phyloP scores from a whole-genome alignment of 2,113 vertebrate species.

The Mixornis gularis region DNA sequence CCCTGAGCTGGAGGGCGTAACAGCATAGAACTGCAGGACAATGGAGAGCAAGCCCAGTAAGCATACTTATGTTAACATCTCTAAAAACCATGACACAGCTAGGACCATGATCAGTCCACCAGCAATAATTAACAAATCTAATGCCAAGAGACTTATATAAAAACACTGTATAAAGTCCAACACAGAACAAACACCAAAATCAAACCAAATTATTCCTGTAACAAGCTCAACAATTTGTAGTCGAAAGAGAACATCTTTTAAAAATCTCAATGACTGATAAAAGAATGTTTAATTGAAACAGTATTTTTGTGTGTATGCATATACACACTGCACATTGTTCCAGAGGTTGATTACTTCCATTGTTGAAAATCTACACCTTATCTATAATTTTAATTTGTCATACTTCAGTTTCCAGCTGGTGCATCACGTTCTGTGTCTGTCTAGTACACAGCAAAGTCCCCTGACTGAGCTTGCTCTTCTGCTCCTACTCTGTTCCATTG shows the following conservation, averaged over 20 bases:
- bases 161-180: background rate
- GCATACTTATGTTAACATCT: background rate
- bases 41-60: background rate
- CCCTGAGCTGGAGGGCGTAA: background rate
- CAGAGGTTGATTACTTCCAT: background rate
- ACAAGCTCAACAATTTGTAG: background rate
- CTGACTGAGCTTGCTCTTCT: background rate
- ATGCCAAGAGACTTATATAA: background rate
- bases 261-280: background rate
- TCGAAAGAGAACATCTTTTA: background rate
- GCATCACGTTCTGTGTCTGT: background rate
- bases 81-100: background rate
- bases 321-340: background rate
- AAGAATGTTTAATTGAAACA: background rate
- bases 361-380: background rate
- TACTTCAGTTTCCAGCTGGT: background rate
- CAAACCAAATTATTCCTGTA: background rate
- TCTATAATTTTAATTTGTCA: background rate
- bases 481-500: background rate
- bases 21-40: background rate
- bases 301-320: background rate
- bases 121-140: background rate
- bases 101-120: background rate
- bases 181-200: background rate
- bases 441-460: background rate